These are phyloP conservation scores for Acromyrmex heyeri DNA, from an alignment of 1,140 invertebrate genomes.

Conservation along the genomic window DNA sequence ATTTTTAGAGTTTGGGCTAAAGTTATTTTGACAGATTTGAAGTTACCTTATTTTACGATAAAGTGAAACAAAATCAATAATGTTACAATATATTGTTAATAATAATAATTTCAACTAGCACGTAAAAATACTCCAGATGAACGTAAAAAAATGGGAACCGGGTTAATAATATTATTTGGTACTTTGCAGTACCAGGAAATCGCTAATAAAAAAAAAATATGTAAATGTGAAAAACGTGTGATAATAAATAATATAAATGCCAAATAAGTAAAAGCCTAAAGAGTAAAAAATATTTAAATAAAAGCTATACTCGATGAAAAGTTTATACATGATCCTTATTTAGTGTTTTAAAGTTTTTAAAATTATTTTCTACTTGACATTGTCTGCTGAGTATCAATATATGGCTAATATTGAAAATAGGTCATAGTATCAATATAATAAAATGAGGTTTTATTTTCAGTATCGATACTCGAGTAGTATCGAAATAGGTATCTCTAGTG, in stretches of 20 bases:
- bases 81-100: too few relatives aligned
- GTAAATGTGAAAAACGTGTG: not conserved
- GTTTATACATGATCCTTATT: not conserved
- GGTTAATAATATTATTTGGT: not conserved
- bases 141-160: too few relatives aligned
- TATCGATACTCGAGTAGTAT: constrained; percentile 8
- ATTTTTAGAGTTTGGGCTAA: too few relatives aligned
- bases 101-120: too few relatives aligned
- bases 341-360: not conserved
- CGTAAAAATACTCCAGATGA: too few relatives aligned
- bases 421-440: not conserved
- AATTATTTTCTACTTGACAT: not conserved
- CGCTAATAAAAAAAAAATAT: not conserved
- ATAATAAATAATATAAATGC: not conserved
- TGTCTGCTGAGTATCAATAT: not conserved
- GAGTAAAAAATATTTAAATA: not conserved
- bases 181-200: not conserved
- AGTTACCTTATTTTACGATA: too few relatives aligned
- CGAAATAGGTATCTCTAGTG: constrained; percentile 24
- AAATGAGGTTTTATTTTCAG: constrained; percentile 25
- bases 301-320: not conserved
- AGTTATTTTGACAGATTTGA: too few relatives aligned
- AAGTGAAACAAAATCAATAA: too few relatives aligned
- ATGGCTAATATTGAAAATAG: constrained; percentile 17
- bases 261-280: not conserved